Conservation (phyloP, 2,113 vertebrate species). For the Paratilapia polleni region DNA sequence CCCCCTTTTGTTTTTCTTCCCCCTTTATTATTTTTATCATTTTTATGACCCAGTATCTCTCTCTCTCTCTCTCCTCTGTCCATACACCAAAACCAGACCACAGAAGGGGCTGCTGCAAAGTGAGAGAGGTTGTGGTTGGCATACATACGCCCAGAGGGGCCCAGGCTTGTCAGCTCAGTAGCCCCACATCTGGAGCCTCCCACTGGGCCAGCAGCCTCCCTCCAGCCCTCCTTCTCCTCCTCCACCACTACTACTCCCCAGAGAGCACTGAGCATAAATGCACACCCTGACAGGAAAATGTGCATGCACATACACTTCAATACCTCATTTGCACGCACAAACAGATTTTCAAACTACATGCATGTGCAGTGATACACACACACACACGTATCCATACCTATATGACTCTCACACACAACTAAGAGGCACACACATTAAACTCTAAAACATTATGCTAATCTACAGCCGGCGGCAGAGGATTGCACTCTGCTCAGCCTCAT, state of each 20-base stretch:
- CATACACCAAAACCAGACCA: slow-evolving; percentile 55
- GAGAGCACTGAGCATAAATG: slow-evolving; percentile 55
- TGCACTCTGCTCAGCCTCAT: slow-evolving; percentile 70
- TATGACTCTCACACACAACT: slow-evolving; percentile 28
- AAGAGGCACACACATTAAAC: slow-evolving; percentile 55
- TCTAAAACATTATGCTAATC: slow-evolving; percentile 76
- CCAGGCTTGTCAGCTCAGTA: slow-evolving; percentile 78
- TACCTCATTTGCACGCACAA: background rate
- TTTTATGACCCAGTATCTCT: slow-evolving; percentile 33
- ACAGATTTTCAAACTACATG: slow-evolving; percentile 6
- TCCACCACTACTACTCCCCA: slow-evolving; percentile 52
- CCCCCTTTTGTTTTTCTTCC: background rate
- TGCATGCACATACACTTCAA: background rate
- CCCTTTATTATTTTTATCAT: slow-evolving; percentile 11
- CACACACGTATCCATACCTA: background rate
- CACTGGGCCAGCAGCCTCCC: slow-evolving; percentile 74
- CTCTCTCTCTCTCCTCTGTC: slow-evolving; percentile 34
- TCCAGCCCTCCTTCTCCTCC: slow-evolving; percentile 53
- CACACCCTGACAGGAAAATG: slow-evolving; percentile 6
- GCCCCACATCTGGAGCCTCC: slow-evolving; percentile 84
- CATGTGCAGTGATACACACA: background rate
- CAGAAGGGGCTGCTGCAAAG: slow-evolving; percentile 65
- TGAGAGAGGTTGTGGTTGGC: slow-evolving; percentile 73
- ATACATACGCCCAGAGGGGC: slow-evolving; percentile 77
- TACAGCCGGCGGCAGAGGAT: slow-evolving; percentile 64